A percentile compares a stretch with the other conserved stretches of the same genome.
Conservation (phyloP, 2,113 vertebrate genomes). For the Rhadina sibilatrix region DNA sequence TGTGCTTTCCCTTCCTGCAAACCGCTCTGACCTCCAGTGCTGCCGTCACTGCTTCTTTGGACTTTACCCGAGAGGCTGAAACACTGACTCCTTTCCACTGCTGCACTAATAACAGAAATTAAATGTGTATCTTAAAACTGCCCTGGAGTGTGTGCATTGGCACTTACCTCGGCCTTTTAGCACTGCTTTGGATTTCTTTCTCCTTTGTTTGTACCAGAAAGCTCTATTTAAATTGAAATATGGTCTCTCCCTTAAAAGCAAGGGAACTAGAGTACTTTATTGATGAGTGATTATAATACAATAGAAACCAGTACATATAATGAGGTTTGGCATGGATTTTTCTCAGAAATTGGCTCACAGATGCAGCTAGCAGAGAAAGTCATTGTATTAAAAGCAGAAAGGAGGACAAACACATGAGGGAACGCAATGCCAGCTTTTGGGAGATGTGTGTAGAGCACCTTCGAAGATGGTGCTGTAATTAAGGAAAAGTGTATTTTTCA, state of each 20-base stretch:
- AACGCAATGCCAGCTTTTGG: background rate
- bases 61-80: background rate
- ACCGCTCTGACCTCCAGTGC: slow-evolving; percentile 35
- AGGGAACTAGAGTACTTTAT: background rate
- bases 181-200: background rate
- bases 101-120: background rate
- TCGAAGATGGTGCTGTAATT: background rate
- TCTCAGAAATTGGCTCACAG: background rate
- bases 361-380: background rate
- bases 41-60: background rate
- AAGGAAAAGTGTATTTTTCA: background rate
- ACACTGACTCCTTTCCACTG: background rate
- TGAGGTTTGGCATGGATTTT: background rate
- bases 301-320: background rate
- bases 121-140: background rate
- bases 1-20: slow-evolving; percentile 36
- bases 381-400: background rate
- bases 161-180: background rate
- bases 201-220: background rate
- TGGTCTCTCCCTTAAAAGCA: background rate
- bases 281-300: background rate
- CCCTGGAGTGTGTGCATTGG: background rate
- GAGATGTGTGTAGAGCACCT: background rate
- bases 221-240: background rate
- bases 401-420: background rate